Conservation (phyloP, 2,888 invertebrate species). For the Chydorus sphaericus region DNA sequence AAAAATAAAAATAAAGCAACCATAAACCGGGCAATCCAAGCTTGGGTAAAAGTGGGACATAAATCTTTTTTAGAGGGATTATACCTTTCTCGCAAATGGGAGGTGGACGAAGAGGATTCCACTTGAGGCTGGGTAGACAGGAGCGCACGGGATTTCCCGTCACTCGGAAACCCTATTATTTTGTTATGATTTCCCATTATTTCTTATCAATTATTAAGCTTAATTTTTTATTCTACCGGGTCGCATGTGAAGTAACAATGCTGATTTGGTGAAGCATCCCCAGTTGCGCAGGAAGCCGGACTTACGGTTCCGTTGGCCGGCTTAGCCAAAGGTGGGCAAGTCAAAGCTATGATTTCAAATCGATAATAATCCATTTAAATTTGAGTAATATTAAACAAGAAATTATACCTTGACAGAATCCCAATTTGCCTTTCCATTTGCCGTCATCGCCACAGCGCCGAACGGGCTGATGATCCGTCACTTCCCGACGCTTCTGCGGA, state of each 20-base stretch:
- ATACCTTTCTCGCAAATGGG: slow-evolving; percentile 19
- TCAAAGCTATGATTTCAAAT: slow-evolving; percentile 16
- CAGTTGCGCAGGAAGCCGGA: slow-evolving; percentile 19
- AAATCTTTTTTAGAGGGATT: neutral
- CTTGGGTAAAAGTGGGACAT: neutral
- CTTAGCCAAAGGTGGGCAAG: slow-evolving; percentile 19
- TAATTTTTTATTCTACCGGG: too few relatives aligned
- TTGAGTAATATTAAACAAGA: neutral
- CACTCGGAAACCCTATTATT: slow-evolving; percentile 20
- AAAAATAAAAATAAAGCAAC: neutral
- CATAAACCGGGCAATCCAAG: neutral
- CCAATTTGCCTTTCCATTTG: slow-evolving; percentile 14
- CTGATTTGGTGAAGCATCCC: slow-evolving; percentile 15
- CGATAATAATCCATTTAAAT: neutral
- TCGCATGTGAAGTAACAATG: slow-evolving; percentile 21
- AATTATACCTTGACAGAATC: slow-evolving; percentile 13
- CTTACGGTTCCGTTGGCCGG: slow-evolving; percentile 21
- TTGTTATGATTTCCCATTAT: too few relatives aligned
- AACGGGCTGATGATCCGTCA: neutral
- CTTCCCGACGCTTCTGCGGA: neutral
- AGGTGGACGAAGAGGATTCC: slow-evolving; percentile 18
- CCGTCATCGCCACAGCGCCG: slow-evolving; percentile 12
- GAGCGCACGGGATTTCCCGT: slow-evolving; percentile 19
- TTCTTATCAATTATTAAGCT: too few relatives aligned
- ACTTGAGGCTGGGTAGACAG: slow-evolving; percentile 17